Evolutionary conservation across 1,140 invertebrate genomes (phyloP), one percentile per base, ranked within the genome.

Genomic region (Akabosia matsudoensis): DNA sequence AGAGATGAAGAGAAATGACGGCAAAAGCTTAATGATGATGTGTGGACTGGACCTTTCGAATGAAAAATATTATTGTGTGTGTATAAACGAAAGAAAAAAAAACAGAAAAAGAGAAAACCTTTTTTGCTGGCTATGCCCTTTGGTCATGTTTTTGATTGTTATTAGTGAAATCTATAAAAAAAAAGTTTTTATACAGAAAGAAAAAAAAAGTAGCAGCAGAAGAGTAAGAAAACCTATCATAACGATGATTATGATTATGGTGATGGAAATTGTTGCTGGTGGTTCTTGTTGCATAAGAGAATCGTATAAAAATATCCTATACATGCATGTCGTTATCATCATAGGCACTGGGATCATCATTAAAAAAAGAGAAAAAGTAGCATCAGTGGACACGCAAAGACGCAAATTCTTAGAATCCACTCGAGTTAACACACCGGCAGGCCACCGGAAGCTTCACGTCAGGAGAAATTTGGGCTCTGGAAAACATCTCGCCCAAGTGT

Each of bases 211-310:
- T 51, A 16, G 54, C 14, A 61, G 54, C 14, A 61, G 54, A 7
- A 61, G 54, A 61, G 54, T 16, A 61, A 61, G 13, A 24, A 10
- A 24, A 61, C 54, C 54, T 61, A 61, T 61, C 54, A 61, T 61
- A 61, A 61, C 24, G 54, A 61, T 61, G 54, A 61, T 61, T 61
- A 61, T 61, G 54, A 61, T 51, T 51, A 51, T 61, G 54, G n/a
- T 24, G 54, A 61, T 61, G 54, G 54, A 61, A 24, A 61, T 61
- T n/a, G 54, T 7, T 61, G 4, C 13, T 45, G 37, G 37, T 45
- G 37, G 37, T 45, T 10, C 7, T 45, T 45, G 7, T 45, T 45
- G 37, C 37, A 45, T 45, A 45, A 45, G 7, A 45, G 37, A 45
- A 45, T 10, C 18, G 37, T 7, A 45, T 45, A 45, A 45, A 45